These are phyloP conservation scores for Notothenia coriiceps DNA, from an alignment of 2,113 vertebrate species.

Conservation along the genomic window DNA sequence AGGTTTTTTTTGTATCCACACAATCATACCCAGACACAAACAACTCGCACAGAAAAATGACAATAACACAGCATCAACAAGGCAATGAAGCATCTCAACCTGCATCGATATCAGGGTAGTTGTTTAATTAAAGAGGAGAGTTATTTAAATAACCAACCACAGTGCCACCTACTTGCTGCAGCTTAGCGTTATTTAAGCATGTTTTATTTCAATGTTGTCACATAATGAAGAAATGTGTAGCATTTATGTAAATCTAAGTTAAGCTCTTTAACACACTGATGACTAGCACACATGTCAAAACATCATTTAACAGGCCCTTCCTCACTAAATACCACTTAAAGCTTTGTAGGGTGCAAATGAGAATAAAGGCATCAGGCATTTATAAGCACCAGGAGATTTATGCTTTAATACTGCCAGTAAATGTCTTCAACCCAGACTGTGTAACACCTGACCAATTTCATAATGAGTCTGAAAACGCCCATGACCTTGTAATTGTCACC, in stretches of 20 bases:
- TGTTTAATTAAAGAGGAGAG: background rate
- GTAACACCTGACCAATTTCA: slow-evolving; percentile 34
- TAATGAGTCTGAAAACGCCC: slow-evolving; percentile 24
- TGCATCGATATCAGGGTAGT: background rate
- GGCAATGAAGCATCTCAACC: background rate
- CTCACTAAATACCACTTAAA: slow-evolving; percentile 30
- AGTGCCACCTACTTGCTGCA: background rate
- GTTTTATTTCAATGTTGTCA: background rate
- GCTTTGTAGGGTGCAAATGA: slow-evolving; percentile 24
- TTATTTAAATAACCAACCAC: background rate
- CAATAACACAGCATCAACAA: slow-evolving; percentile 16
- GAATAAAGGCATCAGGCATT: slow-evolving; percentile 48
- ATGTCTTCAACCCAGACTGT: slow-evolving; percentile 31
- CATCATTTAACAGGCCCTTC: slow-evolving; percentile 7
- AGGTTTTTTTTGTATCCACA: background rate
- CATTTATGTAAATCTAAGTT: background rate
- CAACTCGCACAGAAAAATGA: background rate
- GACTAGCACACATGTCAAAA: slow-evolving; percentile 25
- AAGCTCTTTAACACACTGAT: slow-evolving; percentile 4
- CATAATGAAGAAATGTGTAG: background rate
- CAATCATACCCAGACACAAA: slow-evolving; percentile 9
- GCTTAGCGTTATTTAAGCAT: background rate
- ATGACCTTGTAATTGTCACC: slow-evolving; percentile 38
- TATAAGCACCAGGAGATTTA: slow-evolving; percentile 22
- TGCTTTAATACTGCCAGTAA: slow-evolving; percentile 28